phyloP scores from a whole-genome alignment of 2,113 vertebrate species.

The Pitta sordida region DNA sequence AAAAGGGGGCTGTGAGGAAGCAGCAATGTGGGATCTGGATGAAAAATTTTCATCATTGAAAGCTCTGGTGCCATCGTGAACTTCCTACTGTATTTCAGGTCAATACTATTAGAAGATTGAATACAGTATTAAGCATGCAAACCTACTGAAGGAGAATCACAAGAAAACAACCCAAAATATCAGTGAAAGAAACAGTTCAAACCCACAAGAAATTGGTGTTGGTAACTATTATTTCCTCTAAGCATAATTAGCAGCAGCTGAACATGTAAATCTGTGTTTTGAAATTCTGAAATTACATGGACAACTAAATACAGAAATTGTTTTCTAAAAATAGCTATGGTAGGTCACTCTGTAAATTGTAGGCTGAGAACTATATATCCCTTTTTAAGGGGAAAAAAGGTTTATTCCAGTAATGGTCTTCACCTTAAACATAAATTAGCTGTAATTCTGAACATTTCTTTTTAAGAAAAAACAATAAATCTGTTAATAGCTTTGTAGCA shows the following conservation, averaged over 20 bases:
- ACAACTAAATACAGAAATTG: neutral
- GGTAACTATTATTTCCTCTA: neutral
- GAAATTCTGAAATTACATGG: neutral
- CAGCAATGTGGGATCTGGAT: neutral
- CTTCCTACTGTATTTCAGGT: neutral
- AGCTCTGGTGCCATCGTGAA: neutral
- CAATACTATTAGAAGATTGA: neutral
- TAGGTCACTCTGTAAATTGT: neutral
- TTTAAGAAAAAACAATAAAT: neutral
- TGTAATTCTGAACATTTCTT: neutral
- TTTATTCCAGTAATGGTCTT: neutral
- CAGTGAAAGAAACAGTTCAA: neutral
- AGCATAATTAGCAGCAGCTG: neutral
- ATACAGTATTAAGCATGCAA: neutral
- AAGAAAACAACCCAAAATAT: neutral
- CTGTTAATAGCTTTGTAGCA: neutral
- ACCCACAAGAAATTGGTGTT: neutral
- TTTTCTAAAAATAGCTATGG: neutral
- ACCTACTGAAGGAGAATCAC: neutral
- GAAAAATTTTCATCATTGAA: neutral
- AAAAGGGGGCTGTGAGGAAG: rapidly evolving
- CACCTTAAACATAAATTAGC: neutral
- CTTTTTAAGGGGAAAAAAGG: neutral
- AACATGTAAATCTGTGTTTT: neutral
- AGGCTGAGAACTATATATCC: neutral